Percentiles rank a stretch among this genome's conserved stretches.
phyloP scores from a whole-genome alignment of 1,140 invertebrate species.

The Lepidurus arcticus region DNA sequence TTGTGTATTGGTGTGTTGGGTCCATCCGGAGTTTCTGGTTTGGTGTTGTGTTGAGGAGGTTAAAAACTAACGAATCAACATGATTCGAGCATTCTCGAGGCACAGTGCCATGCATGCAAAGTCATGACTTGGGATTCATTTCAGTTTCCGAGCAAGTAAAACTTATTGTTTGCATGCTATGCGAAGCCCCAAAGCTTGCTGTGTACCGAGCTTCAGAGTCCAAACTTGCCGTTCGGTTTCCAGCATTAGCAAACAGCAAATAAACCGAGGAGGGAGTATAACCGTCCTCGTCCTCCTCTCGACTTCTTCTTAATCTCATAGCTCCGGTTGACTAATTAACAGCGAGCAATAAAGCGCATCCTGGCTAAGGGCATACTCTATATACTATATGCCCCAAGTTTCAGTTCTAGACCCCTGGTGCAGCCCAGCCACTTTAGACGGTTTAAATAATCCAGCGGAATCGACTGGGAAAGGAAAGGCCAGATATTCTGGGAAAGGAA shows the following conservation, averaged over 20 bases:
- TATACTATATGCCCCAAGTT: not conserved
- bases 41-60: too few species aligned
- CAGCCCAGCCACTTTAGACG: not conserved
- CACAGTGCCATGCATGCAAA: not conserved
- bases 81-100: too few species aligned
- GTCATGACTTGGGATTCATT: not conserved
- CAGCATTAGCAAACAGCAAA: slow-evolving; percentile 1
- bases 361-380: not conserved
- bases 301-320: not conserved
- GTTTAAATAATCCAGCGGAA: not conserved
- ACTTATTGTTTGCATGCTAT: not conserved
- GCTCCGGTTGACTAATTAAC: slow-evolving; percentile 4
- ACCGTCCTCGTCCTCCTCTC: not conserved
- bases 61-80: too few species aligned
- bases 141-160: not conserved
- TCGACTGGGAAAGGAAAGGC: not conserved
- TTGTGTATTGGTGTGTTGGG: too few species aligned
- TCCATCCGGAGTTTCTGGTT: too few species aligned
- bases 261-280: not conserved
- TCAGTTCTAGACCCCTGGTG: not conserved
- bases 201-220: not conserved
- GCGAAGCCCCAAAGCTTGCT: not conserved
- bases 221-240: not conserved
- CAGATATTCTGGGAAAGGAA: not conserved
- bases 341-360: slow-evolving; percentile 10